Evolutionary conservation across 2,797 vertebrate genomes (phyloP), one percentile per base, ranked within the genome.

Genomic region (Gephyroberyx darwinii): DNA sequence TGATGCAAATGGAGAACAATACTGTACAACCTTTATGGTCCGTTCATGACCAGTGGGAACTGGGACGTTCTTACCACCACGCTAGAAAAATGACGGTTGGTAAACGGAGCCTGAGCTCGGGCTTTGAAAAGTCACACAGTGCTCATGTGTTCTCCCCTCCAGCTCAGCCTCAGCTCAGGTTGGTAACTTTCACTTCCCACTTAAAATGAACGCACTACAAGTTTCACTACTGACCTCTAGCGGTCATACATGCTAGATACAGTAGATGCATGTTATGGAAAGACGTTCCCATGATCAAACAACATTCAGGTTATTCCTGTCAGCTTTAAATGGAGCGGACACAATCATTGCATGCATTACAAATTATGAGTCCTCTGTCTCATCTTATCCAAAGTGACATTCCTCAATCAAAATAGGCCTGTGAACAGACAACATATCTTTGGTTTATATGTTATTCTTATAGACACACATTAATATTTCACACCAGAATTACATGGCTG

Each of bases 191-290:
- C 35, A 35, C 7, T 35, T 31, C 30, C 14, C 31, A n/a, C 8
- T 55, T 14, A 26, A 17, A 30, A 56, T 35, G 8, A 39, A 10
- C 16, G 3, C 8, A 19, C n/a, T 20, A n/a, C 6, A 59, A 45
- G 20, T 62, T 62, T 73, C 0, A 5, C 61, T 59, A 76, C 55
- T 77, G 64, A 71, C 74, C 79, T 67, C 51, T 74, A 73, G 67
- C 64, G 76, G 8, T 31, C 65, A 31, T 54, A 10, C 31, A 26
- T 47, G 16, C 8, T 3, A 45, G 43, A 16, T 43, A 17, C 35
- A 53, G 53, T 62, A 3, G 39, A 48, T 43, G 6, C 5, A 54
- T 47, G 50, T 52, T 73, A n/a, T 66, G 31, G 13, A 59, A 56
- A 41, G 8, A 17, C 10, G 58, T 71, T 65, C 4, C 17, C 26